A percentile compares a stretch with the other conserved stretches of the same genome.
These are phyloP conservation scores for Paratrypauchen microcephalus DNA, from an alignment of 2,797 vertebrate species.

Conservation along the genomic window DNA sequence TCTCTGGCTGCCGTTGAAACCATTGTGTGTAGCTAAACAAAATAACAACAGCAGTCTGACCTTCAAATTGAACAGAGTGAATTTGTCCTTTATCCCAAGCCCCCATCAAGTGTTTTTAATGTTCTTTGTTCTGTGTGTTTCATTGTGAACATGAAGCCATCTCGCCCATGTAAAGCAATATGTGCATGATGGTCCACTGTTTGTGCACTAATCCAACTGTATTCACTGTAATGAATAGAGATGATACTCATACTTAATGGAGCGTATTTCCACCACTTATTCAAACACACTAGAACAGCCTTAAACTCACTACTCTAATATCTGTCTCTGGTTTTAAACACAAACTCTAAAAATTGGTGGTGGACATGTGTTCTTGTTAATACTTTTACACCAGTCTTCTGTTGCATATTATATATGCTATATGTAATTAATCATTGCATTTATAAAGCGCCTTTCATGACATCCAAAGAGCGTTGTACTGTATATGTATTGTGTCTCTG, in stretches of 20 bases:
- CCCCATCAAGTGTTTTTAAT: conserved; percentile 58
- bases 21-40: conserved; percentile 46
- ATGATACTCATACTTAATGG: conserved; percentile 18
- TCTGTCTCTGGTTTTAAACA: no score
- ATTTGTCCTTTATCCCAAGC: conserved; percentile 38
- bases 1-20: conserved; percentile 57
- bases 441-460: no score
- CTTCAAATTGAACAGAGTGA: conserved; percentile 66
- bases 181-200: conserved; percentile 27
- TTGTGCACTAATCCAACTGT: conserved; percentile 36
- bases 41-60: conserved; percentile 64
- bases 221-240: conserved; percentile 34
- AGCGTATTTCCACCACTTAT: conserved; percentile 18
- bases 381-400: no score
- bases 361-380: no score
- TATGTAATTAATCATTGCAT: no score
- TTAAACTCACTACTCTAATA: no score
- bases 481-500: no score
- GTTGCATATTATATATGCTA: no score
- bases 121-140: conserved; percentile 56
- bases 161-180: conserved; percentile 30
- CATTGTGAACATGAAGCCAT: conserved; percentile 39
- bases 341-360: no score
- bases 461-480: no score
- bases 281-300: not conserved